Evolutionary conservation across 2,113 vertebrate genomes (phyloP).

Genomic region (Trinectes maculatus): DNA sequence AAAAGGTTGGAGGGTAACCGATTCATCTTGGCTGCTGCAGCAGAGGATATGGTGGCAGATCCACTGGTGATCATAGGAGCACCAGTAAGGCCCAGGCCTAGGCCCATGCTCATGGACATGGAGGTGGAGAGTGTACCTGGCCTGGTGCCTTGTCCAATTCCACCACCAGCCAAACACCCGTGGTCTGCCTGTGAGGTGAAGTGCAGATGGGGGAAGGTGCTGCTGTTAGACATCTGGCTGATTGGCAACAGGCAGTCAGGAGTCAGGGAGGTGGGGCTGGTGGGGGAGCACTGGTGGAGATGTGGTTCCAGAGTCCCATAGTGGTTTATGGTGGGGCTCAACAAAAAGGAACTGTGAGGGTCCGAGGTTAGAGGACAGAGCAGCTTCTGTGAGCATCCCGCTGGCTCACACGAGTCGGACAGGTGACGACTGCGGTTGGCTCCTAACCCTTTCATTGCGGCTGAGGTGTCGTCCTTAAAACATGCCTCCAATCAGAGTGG

Average conservation of each 20-base stretch:
- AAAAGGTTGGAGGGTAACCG: slow-evolving; percentile 93
- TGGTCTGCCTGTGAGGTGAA: slow-evolving; percentile 93
- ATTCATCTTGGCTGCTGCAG: slow-evolving; percentile 85
- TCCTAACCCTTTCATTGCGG: slow-evolving; percentile 97
- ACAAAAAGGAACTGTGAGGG: slow-evolving; percentile 89
- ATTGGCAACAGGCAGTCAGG: slow-evolving; percentile 93
- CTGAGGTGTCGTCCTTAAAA: slow-evolving; percentile 53
- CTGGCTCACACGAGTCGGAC: slow-evolving; percentile 92
- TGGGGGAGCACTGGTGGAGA: slow-evolving; percentile 81
- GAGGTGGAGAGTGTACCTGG: slow-evolving; percentile 74
- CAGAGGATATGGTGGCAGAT: slow-evolving; percentile 82
- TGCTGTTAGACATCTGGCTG: slow-evolving; percentile 94
- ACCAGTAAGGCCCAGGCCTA: slow-evolving; percentile 78
- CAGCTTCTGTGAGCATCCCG: slow-evolving; percentile 82
- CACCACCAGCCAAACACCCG: slow-evolving; percentile 65
- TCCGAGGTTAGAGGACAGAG: slow-evolving; percentile 83
- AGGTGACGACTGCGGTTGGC: slow-evolving; percentile 94
- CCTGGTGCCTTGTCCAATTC: slow-evolving; percentile 72
- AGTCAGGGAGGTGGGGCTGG: slow-evolving; percentile 82
- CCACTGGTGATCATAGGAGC: slow-evolving; percentile 87
- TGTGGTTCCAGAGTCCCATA: slow-evolving; percentile 90
- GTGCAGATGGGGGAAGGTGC: slow-evolving; percentile 97
- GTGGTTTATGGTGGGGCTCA: slow-evolving; percentile 89
- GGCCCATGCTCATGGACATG: slow-evolving; percentile 81
- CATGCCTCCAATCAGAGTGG: slow-evolving; percentile 59